Evolutionary conservation across 1,140 invertebrate species (phyloP), one percentile per base, ranked within the genome.

Genomic region (Monochamus saltuarius): DNA sequence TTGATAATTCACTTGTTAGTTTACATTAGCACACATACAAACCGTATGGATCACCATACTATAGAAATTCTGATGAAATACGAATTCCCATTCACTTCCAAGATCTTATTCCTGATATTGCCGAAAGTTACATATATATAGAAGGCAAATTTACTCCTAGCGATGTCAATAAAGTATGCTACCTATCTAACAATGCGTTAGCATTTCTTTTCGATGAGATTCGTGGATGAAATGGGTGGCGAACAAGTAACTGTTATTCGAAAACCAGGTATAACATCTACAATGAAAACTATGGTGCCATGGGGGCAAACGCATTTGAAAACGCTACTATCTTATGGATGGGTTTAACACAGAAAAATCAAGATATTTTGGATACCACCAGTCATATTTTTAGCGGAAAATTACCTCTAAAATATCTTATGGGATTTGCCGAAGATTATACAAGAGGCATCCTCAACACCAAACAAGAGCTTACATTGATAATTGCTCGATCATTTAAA

Each of bases 71-170:
- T 10, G 67, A 67, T 60, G 59, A 69, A 53, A 65, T 69, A 53
- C 40, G 65, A 7, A 71, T 69, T 50, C 56, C 62, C 1, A 61
- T 69, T 4, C 37, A 54, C 38, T 54, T 54, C 39, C 51, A 54
- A 39, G 51, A 55, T 19, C 39, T 63, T 22, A 56, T 66, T 46
- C 62, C 62, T 52, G 67, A 69, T 56, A 55, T 66, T 11, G 37
- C 45, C n/a, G 61, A 66, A 11, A 66, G 66, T 57, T 62, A 46
- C 34, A 39, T 70, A 17, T 71, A 65, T 35, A 66, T 71, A n/a
- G 67, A 69, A 35, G 66, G 68, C 16, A 56, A 45, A 64, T 59
- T 64, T 55, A n/a, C 8, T 0, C 39, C n/a, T 39, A 42, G 39
- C 6, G 53, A 43, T 22, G 4, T n/a, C 4, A 13, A 1, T 10